Conservation (phyloP, 2,888 invertebrate genomes). For the Erannis defoliaria region DNA sequence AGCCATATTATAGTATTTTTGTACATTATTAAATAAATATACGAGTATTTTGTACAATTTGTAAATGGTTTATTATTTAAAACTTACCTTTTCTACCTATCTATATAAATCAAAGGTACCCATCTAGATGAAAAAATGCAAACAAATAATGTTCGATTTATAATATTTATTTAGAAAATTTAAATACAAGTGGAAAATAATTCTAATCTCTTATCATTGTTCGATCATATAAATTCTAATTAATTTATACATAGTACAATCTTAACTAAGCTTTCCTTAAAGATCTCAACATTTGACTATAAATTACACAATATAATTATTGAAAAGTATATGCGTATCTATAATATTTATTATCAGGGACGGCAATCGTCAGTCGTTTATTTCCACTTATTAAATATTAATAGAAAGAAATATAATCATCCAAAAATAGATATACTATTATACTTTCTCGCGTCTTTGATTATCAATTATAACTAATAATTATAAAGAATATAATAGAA, state of each 20-base stretch:
- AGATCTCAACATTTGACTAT: slow-evolving; percentile 65
- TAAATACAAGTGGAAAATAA: slow-evolving; percentile 79
- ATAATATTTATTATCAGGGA: slow-evolving; percentile 52
- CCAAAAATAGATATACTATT: slow-evolving; percentile 54
- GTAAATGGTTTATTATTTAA: slow-evolving; percentile 38
- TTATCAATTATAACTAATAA: slow-evolving; percentile 36
- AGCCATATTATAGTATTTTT: slow-evolving; percentile 74
- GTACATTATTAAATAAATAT: slow-evolving; percentile 61
- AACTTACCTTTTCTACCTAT: neutral
- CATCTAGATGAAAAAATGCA: neutral
- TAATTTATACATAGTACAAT: slow-evolving; percentile 66
- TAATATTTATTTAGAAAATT: slow-evolving; percentile 76
- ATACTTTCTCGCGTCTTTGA: slow-evolving; percentile 50
- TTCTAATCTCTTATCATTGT: slow-evolving; percentile 62
- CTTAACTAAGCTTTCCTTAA: slow-evolving; percentile 35
- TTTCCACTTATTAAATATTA: slow-evolving; percentile 43
- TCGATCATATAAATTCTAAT: slow-evolving; percentile 56
- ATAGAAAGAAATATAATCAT: slow-evolving; percentile 54
- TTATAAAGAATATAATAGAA: slow-evolving; percentile 50
- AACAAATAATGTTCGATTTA: slow-evolving; percentile 50
- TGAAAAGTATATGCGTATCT: slow-evolving; percentile 48
- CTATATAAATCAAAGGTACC: neutral
- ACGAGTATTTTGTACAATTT: slow-evolving; percentile 52
- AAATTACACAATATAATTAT: slow-evolving; percentile 53
- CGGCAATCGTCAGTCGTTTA: slow-evolving; percentile 62